phyloP scores from a whole-genome alignment of 2,888 invertebrate genomes.

The Acleris cristana region DNA sequence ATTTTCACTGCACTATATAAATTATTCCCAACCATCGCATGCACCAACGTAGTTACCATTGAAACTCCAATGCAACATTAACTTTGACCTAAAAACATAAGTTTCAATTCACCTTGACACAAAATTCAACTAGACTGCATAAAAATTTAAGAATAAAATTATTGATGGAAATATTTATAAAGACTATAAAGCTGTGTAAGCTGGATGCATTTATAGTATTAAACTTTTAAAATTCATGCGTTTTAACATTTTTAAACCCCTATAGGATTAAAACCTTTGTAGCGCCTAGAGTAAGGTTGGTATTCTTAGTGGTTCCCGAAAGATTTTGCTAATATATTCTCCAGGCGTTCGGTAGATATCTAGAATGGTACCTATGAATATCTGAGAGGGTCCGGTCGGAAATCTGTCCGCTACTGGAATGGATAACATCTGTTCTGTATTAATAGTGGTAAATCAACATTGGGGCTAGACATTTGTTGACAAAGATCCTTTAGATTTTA shows the following conservation, averaged over 20 bases:
- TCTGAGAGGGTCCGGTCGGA: conserved; percentile 40
- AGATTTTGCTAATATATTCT: conserved; percentile 48
- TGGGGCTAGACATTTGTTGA: neutral
- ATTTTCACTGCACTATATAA: neutral
- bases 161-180: too few species aligned
- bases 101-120: neutral
- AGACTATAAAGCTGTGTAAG: too few species aligned
- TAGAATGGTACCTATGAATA: conserved; percentile 53
- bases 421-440: conserved; percentile 25
- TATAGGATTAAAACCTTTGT: neutral
- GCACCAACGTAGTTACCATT: neutral
- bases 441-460: conserved; percentile 9
- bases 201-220: too few species aligned
- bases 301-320: conserved; percentile 7
- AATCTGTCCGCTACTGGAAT: conserved; percentile 38
- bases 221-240: neutral
- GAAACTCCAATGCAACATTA: neutral
- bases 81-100: neutral
- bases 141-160: too few species aligned
- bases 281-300: neutral
- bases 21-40: neutral
- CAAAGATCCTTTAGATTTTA: neutral
- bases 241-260: too few species aligned
- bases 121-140: neutral
- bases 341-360: conserved; percentile 47